phyloP scores from a whole-genome alignment of 2,888 invertebrate genomes.

The Temnothorax ravouxi region DNA sequence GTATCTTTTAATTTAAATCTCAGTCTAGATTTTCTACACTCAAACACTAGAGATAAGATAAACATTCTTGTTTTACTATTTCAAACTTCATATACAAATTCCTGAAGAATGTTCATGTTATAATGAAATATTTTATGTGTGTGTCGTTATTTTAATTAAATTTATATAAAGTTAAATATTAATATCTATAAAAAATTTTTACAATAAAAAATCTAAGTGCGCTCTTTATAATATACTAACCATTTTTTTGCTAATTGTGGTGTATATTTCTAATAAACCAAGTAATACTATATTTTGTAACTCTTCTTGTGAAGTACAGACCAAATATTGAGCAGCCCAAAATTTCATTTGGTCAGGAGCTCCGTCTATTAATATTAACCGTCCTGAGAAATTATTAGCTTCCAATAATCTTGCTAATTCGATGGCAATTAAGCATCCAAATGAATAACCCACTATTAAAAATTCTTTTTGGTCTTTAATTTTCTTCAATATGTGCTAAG shows the following conservation, averaged over 20 bases:
- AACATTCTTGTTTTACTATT: no score
- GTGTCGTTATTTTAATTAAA: constrained; percentile 73
- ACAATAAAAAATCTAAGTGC: background rate
- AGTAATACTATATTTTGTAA: background rate
- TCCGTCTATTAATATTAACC: constrained; percentile 11
- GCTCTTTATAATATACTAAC: background rate
- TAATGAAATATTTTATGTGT: no score
- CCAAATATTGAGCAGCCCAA: background rate
- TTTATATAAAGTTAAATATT: no score
- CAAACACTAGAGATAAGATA: no score
- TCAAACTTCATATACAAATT: no score
- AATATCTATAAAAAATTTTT: background rate
- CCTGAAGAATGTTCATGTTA: no score
- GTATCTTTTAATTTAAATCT: no score
- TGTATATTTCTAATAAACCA: background rate
- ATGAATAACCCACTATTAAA: no score
- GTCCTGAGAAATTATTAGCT: background rate
- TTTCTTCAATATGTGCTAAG: no score
- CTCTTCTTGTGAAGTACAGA: background rate
- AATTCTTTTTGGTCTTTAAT: no score
- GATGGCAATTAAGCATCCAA: no score
- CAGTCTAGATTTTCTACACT: no score
- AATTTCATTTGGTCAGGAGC: background rate
- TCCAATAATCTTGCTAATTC: constrained; percentile 8
- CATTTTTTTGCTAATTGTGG: background rate